Evolutionary conservation across 2,888 invertebrate species (phyloP).

Genomic region (Tachina lurida): DNA sequence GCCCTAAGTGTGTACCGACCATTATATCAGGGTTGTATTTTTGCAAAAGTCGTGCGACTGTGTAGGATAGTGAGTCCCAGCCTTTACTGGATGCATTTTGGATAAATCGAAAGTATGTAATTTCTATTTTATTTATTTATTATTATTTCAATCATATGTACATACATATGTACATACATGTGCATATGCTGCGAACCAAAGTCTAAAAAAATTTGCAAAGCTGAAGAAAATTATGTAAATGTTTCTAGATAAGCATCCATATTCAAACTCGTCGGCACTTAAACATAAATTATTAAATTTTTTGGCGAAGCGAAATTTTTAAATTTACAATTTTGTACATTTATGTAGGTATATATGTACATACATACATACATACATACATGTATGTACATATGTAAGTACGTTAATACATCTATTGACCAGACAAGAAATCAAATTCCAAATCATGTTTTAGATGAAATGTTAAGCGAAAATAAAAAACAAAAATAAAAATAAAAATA

Average conservation of each 20-base stretch:
- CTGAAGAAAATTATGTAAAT: conserved; percentile 32
- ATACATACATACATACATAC: background rate
- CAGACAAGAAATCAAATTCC: conserved; percentile 12
- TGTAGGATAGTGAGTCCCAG: too few relatives aligned
- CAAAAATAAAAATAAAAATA: too few relatives aligned
- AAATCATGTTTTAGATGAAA: conserved; percentile 65
- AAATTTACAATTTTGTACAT: conserved; percentile 42
- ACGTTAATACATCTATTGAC: conserved; percentile 17
- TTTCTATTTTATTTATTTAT: too few relatives aligned
- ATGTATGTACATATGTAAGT: background rate
- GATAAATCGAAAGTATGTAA: too few relatives aligned
- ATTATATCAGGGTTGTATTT: too few relatives aligned
- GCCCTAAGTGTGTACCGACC: too few relatives aligned
- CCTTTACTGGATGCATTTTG: too few relatives aligned
- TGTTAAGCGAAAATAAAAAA: conserved; percentile 44
- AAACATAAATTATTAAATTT: conserved; percentile 32
- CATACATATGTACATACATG: too few relatives aligned
- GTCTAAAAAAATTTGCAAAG: conserved; percentile 8
- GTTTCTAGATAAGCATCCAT: conserved; percentile 23
- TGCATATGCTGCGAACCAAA: background rate
- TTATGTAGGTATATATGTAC: too few relatives aligned
- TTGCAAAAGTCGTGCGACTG: too few relatives aligned
- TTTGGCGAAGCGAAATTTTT: conserved; percentile 53
- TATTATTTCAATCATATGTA: too few relatives aligned
- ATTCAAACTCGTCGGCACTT: conserved; percentile 10